Evolutionary conservation across 2,888 invertebrate genomes (phyloP).

Genomic region (Chrysotoxum bicinctum): DNA sequence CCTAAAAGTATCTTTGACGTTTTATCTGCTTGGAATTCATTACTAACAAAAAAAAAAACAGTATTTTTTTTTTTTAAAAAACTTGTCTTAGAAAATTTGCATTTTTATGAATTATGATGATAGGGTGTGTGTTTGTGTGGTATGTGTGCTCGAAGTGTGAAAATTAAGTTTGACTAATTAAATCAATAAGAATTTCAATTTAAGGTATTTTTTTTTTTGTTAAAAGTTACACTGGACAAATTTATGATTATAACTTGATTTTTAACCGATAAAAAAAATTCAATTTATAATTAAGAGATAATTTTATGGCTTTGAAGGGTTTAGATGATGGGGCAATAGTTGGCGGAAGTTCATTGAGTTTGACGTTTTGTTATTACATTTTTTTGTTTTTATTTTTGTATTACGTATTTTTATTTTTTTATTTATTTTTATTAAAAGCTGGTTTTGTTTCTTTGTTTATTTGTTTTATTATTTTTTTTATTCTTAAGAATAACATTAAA

Average conservation of each 20-base stretch:
- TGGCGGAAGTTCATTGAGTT: neutral
- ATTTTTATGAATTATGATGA: slow-evolving; percentile 68
- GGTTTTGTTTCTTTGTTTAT: too few species aligned
- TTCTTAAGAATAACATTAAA: too few species aligned
- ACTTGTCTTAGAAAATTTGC: slow-evolving; percentile 70
- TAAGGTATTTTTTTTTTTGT: slow-evolving; percentile 3
- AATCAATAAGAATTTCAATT: slow-evolving; percentile 71
- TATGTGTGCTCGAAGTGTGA: slow-evolving; percentile 62
- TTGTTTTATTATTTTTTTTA: too few species aligned
- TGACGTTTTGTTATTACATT: neutral
- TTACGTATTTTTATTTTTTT: neutral
- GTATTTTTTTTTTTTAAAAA: slow-evolving; percentile 22
- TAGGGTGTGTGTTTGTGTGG: neutral
- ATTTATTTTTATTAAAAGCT: neutral
- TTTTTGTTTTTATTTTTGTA: neutral
- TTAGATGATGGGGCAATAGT: neutral
- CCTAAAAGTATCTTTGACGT: slow-evolving; percentile 61
- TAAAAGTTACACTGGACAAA: neutral
- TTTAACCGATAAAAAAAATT: neutral
- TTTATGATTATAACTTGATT: slow-evolving; percentile 27
- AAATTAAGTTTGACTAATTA: slow-evolving; percentile 70
- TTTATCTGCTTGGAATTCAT: slow-evolving; percentile 59
- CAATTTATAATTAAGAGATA: slow-evolving; percentile 10
- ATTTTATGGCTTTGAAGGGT: neutral
- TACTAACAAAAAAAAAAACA: slow-evolving; percentile 18